Percentiles rank a stretch among this genome's conserved stretches.
These are phyloP conservation scores for Heptranchias perlo DNA, from an alignment of 2,113 vertebrate species.

Conservation along the genomic window DNA sequence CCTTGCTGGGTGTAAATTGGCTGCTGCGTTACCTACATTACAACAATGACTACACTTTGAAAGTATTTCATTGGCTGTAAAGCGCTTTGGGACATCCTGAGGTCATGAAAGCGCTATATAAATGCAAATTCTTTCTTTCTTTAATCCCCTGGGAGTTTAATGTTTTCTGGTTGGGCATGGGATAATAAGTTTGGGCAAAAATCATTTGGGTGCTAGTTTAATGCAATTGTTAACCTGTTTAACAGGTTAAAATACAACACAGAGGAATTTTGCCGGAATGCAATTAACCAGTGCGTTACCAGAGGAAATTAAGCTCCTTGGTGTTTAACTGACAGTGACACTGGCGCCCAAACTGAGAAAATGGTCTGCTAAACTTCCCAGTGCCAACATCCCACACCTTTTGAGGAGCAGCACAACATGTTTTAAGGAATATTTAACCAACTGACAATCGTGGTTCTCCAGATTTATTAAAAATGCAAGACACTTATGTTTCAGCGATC, in stretches of 20 bases:
- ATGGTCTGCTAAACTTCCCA: neutral
- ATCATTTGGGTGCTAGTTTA: too few relatives aligned
- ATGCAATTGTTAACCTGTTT: neutral
- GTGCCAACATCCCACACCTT: neutral
- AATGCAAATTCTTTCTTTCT: too few relatives aligned
- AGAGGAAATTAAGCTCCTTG: neutral
- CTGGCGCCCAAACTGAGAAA: neutral
- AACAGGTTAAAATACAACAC: neutral
- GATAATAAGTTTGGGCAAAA: too few relatives aligned
- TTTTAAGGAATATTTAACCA: neutral
- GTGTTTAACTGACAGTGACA: neutral
- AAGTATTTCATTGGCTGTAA: neutral
- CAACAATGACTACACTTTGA: too few relatives aligned
- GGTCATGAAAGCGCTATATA: too few relatives aligned
- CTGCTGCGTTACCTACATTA: too few relatives aligned
- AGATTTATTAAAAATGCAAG: neutral
- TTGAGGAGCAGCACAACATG: neutral
- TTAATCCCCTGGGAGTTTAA: too few relatives aligned
- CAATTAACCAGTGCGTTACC: neutral
- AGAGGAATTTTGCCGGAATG: neutral
- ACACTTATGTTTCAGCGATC: neutral
- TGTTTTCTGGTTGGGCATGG: too few relatives aligned
- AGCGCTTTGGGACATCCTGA: neutral
- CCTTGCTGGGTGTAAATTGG: too few relatives aligned
- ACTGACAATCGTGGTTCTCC: neutral